Conservation (phyloP, 2,113 vertebrate genomes). For the Fukomys damarensis region DNA sequence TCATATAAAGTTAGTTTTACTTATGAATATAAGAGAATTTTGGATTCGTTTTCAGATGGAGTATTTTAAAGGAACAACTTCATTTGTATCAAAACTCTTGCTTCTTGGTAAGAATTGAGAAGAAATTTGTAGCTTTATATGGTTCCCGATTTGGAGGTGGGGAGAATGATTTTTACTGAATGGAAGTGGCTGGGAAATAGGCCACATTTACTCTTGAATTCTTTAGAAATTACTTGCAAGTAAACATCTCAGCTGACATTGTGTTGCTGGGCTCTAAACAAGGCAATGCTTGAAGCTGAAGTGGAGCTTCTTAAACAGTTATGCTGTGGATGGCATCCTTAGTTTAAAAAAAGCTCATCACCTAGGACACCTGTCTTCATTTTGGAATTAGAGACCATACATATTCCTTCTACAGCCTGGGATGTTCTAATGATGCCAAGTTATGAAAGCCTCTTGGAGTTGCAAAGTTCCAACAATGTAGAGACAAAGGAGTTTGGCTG, state of each 20-base stretch:
- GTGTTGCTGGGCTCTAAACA: background rate
- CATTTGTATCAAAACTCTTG: background rate
- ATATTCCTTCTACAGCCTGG: background rate
- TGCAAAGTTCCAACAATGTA: background rate
- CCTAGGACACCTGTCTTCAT: background rate
- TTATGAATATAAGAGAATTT: background rate
- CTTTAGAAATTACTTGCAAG: conserved; percentile 15
- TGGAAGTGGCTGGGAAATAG: background rate
- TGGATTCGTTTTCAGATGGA: conserved; percentile 28
- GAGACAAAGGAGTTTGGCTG: background rate
- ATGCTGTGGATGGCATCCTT: background rate
- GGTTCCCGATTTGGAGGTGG: background rate
- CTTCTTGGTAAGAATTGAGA: conserved; percentile 42
- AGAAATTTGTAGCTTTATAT: conserved; percentile 13
- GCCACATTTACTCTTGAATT: conserved; percentile 21
- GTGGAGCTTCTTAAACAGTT: background rate
- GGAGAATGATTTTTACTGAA: background rate
- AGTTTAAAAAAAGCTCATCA: background rate
- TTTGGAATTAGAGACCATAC: background rate
- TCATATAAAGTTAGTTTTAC: background rate
- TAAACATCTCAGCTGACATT: background rate
- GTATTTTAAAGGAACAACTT: conserved; percentile 32
- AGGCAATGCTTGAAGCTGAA: conserved; percentile 4
- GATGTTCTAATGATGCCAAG: background rate
- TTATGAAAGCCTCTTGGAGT: background rate